phyloP scores from a whole-genome alignment of 2,888 invertebrate species.

The Drosophila nigritarsus region DNA sequence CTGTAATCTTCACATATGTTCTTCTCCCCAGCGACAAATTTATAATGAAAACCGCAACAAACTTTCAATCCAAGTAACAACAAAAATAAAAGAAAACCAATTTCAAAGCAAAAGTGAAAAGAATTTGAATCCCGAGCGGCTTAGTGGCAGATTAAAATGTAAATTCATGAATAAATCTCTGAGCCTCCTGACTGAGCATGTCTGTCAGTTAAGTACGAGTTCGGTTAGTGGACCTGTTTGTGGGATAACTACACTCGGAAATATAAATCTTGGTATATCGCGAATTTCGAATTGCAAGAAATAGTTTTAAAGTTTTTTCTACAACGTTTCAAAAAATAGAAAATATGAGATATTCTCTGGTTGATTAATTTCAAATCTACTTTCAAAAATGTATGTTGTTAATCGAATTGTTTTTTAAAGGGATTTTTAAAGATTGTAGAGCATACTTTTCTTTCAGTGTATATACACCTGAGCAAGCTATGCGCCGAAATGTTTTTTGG shows the following conservation, averaged over 20 bases:
- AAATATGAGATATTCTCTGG: background rate
- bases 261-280: background rate
- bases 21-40: conserved; percentile 65
- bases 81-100: conserved; percentile 27
- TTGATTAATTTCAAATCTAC: background rate
- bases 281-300: background rate
- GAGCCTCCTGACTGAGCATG: conserved; percentile 29
- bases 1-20: conserved; percentile 45
- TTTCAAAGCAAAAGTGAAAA: conserved; percentile 54
- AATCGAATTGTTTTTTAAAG: background rate
- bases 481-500: conserved; percentile 35
- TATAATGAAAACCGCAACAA: conserved; percentile 67
- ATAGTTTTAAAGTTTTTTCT: background rate
- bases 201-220: conserved; percentile 40
- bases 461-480: conserved; percentile 17
- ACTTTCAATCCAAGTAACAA: conserved; percentile 58
- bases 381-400: background rate
- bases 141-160: conserved; percentile 77
- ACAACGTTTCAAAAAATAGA: background rate
- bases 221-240: background rate
- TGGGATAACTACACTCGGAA: background rate
- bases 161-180: conserved; percentile 69
- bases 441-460: conserved; percentile 6
- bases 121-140: conserved; percentile 68
- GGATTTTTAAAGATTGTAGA: background rate